Conservation (phyloP, 1,140 invertebrate genomes). For the Panonychus citri region DNA sequence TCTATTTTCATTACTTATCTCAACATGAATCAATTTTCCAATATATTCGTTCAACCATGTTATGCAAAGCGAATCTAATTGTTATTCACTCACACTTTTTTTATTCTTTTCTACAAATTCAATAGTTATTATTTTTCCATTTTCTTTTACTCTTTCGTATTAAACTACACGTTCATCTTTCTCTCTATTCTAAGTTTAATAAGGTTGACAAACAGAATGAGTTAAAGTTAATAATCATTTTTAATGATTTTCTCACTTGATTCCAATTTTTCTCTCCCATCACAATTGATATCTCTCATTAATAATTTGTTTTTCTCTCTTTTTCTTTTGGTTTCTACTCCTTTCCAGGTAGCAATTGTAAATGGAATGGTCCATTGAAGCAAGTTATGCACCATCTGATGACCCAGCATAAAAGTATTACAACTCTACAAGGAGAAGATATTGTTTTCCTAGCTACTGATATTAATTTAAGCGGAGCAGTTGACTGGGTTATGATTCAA, state of each 20-base stretch:
- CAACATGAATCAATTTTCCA: background rate
- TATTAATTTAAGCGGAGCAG: constrained; percentile 94
- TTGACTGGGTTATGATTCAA: constrained; percentile 99
- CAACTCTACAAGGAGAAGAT: constrained; percentile 82
- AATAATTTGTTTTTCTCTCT: background rate
- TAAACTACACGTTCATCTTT: too few species aligned
- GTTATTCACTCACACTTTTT: background rate
- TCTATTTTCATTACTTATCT: too few species aligned
- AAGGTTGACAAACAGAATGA: too few species aligned
- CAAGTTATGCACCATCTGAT: constrained; percentile 94
- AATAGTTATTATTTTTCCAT: too few species aligned
- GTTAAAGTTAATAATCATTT: too few species aligned
- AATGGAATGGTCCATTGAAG: constrained; percentile 88
- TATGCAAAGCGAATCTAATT: background rate
- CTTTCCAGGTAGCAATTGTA: constrained; percentile 63
- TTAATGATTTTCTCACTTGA: too few species aligned
- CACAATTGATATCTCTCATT: background rate
- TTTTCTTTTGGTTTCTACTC: constrained; percentile 26
- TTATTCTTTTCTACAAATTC: background rate
- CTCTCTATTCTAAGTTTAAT: too few species aligned
- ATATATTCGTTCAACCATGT: background rate
- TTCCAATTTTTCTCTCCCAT: background rate
- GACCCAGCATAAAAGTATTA: constrained; percentile 95
- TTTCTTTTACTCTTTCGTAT: too few species aligned
- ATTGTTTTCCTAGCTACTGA: constrained; percentile 98